A percentile compares a stretch with the other conserved stretches of the same genome.
Evolutionary conservation across 2,888 invertebrate species (phyloP).

Genomic region (Heliconius aoede): DNA sequence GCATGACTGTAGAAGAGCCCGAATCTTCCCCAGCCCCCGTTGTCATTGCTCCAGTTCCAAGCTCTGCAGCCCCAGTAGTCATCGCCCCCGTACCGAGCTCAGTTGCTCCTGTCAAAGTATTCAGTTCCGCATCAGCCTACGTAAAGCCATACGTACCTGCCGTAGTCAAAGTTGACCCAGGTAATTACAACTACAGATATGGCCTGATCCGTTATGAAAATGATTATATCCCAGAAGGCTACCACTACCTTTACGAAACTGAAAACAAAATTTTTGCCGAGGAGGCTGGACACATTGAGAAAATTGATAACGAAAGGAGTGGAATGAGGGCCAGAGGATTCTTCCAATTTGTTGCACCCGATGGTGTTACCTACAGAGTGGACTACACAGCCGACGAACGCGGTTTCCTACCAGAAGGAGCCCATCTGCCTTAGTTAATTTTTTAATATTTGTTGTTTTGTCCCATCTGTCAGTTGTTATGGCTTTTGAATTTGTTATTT

Average conservation of each 20-base stretch:
- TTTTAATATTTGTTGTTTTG: too few relatives aligned
- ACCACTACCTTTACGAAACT: constrained; percentile 78
- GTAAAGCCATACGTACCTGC: constrained; percentile 34
- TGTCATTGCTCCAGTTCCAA: constrained; percentile 23
- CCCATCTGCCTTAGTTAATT: constrained; percentile 65
- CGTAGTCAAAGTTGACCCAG: constrained; percentile 28
- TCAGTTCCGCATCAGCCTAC: constrained; percentile 21
- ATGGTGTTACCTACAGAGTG: constrained; percentile 74
- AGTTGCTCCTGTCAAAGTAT: constrained; percentile 29
- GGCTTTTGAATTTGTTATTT: constrained; percentile 30
- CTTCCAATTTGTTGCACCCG: constrained; percentile 69
- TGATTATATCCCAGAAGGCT: constrained; percentile 66
- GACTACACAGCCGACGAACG: constrained; percentile 78
- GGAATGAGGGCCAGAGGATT: constrained; percentile 71
- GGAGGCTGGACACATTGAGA: constrained; percentile 70
- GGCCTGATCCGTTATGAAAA: constrained; percentile 74
- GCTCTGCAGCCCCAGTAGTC: constrained; percentile 20
- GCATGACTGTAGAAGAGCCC: not conserved
- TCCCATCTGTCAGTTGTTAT: too few relatives aligned
- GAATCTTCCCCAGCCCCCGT: not conserved
- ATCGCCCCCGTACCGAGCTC: constrained; percentile 31
- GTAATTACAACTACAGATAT: constrained; percentile 66
- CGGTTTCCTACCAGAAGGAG: constrained; percentile 67
- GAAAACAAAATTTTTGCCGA: constrained; percentile 78
- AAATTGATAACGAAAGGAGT: constrained; percentile 58